Base-by-base conservation (phyloP, 2,888 invertebrate species). In the Pasiphila rectangulata region DNA sequence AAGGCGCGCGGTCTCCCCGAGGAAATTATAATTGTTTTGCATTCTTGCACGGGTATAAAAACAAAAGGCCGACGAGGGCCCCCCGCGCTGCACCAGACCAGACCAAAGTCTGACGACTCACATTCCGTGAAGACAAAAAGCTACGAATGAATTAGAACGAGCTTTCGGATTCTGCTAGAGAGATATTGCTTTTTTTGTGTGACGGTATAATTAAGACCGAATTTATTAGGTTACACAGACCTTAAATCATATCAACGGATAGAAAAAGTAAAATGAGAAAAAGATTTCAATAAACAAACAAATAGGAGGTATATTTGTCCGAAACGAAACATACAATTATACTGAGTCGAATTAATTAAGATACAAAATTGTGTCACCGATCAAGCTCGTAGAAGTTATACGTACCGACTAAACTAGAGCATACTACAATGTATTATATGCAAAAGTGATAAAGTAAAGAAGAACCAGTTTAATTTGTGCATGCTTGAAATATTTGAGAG, bases 1-100 rank as follows among this genome's bases (percentile, higher is more conserved):
- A 75, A 74, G 75, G 73, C 79, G 74, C 64, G 68, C 75, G 67
- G 73, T 75, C 72, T 86, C 83, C 83, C 82, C 72, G 75, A 70
- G 83, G 79, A 80, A 82, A 82, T 85, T 84, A 86, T 86, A 87
- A 88, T 87, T 88, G 86, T 85, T 87, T 87, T 87, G 87, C 87
- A 86, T 87, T 88, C 86, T 84, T 86, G 83, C 81, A 80, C 77
- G 83, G 78, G 79, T 77, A 88, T 79, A 86, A 88, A 84, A 87
- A 86, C 83, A 85, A 87, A 86, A 87, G 81, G 76, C 72, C 75
- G 69, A 72, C 67, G 64, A 61, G 67, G 79, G 80, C 83, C 85
- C 83, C 84, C 83, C 85, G 85, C 82, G 61, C 81, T 75, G 82
- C 63, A 61, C 67, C 75, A 72, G 77, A 69, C 75, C 82, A 84